These are phyloP conservation scores for Antheraea yamamai DNA, from an alignment of 2,888 invertebrate species.

Conservation along the genomic window DNA sequence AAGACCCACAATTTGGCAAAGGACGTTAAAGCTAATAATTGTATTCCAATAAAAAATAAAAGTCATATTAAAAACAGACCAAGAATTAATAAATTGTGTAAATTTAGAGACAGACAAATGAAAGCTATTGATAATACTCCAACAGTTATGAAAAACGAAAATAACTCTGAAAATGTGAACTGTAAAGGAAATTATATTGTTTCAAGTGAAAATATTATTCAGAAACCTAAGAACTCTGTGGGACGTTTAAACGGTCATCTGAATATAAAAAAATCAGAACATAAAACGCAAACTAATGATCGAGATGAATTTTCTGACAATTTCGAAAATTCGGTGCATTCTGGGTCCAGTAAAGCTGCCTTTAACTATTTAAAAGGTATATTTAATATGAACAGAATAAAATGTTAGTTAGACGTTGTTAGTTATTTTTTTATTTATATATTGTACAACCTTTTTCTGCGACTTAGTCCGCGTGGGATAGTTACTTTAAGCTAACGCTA, in stretches of 20 bases:
- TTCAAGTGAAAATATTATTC: neutral
- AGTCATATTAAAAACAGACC: constrained; percentile 25
- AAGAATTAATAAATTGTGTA: constrained; percentile 23
- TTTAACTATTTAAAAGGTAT: constrained; percentile 15
- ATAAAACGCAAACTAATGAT: neutral
- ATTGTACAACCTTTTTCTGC: too few species aligned
- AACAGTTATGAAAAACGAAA: constrained; percentile 3
- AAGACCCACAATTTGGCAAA: constrained; percentile 32
- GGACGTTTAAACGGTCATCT: neutral
- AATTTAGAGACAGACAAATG: constrained; percentile 25
- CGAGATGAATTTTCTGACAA: constrained; percentile 17
- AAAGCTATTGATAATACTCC: constrained; percentile 5
- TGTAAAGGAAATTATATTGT: neutral
- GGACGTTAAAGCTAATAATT: constrained; percentile 29
- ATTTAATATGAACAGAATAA: neutral
- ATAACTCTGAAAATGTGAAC: neutral
- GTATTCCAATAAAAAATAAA: constrained; percentile 26
- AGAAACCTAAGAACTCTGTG: neutral
- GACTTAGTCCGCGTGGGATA: too few species aligned
- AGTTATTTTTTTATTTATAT: too few species aligned
- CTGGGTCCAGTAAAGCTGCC: constrained; percentile 34
- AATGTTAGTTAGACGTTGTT: neutral
- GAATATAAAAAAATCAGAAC: neutral
- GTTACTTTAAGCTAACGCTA: too few species aligned
- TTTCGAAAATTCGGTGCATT: constrained; percentile 32